Conservation (phyloP, 2,113 vertebrate genomes). For the Thymallus thymallus region DNA sequence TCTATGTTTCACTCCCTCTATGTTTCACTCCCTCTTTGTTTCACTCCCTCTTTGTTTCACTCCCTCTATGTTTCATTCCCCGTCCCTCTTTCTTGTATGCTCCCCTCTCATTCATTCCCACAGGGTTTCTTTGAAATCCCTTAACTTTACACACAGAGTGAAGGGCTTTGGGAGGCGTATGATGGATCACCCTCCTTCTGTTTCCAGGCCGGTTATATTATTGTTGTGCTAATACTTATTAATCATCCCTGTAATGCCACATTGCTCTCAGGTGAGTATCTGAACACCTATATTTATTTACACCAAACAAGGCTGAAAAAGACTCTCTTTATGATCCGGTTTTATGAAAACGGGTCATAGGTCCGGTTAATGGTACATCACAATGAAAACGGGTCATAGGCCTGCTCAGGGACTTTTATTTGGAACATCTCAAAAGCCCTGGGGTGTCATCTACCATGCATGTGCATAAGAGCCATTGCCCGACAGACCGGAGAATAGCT, state of each 20-base stretch:
- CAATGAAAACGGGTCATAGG: slow-evolving; percentile 51
- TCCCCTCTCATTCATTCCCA: slow-evolving; percentile 35
- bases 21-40: too few species aligned
- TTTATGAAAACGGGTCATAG: too few species aligned
- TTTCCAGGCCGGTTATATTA: slow-evolving; percentile 46
- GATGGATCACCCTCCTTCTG: slow-evolving; percentile 59
- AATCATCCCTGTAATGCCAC: slow-evolving; percentile 57
- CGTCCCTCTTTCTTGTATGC: slow-evolving; percentile 28
- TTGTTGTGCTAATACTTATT: slow-evolving; percentile 48
- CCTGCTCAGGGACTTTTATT: slow-evolving; percentile 31
- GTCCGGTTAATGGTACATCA: slow-evolving; percentile 54
- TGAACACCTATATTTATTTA: slow-evolving; percentile 65
- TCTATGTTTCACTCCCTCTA: too few species aligned
- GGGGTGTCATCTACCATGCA: not conserved
- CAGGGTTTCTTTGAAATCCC: slow-evolving; percentile 53
- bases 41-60: too few species aligned
- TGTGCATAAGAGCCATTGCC: not conserved
- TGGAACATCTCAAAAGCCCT: slow-evolving; percentile 4
- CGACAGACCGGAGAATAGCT: too few species aligned
- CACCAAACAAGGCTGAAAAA: slow-evolving; percentile 38
- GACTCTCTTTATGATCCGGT: slow-evolving; percentile 19
- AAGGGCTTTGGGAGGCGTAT: slow-evolving; percentile 56
- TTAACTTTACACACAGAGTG: slow-evolving; percentile 67
- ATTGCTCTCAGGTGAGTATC: slow-evolving; percentile 54
- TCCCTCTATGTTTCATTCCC: not conserved